phyloP scores from a whole-genome alignment of 2,888 invertebrate genomes.

The Prostheceraeus crozeri region DNA sequence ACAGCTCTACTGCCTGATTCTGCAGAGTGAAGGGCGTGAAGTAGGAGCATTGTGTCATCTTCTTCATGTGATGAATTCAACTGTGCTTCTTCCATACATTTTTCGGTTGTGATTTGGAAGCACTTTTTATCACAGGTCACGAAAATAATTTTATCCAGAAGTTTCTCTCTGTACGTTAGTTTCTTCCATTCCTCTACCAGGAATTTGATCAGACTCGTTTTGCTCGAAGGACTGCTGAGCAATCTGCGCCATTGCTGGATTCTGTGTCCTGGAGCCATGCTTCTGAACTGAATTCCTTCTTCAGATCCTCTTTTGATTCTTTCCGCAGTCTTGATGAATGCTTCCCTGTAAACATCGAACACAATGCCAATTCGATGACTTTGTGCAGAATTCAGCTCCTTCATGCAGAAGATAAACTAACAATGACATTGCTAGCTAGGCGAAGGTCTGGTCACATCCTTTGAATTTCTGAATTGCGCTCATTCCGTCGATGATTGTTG shows the following conservation, averaged over 20 bases:
- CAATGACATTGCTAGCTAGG: slow-evolving; percentile 33
- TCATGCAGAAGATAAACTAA: slow-evolving; percentile 34
- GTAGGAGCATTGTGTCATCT: slow-evolving; percentile 38
- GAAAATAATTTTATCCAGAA: slow-evolving; percentile 40
- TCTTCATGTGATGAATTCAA: slow-evolving; percentile 41
- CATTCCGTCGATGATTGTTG: slow-evolving; percentile 36
- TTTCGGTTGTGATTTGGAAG: slow-evolving; percentile 34
- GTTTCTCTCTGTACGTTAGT: slow-evolving; percentile 13
- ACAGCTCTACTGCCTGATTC: too few relatives aligned
- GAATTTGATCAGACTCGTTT: slow-evolving; percentile 39
- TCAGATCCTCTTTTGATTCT: slow-evolving; percentile 32
- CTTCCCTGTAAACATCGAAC: slow-evolving; percentile 40
- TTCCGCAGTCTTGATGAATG: slow-evolving; percentile 41
- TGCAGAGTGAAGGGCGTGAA: slow-evolving; percentile 8
- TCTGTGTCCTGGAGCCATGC: slow-evolving; percentile 18
- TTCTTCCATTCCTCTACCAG: slow-evolving; percentile 37
- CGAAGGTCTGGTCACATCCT: slow-evolving; percentile 39
- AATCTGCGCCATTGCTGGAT: slow-evolving; percentile 8
- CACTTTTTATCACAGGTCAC: slow-evolving; percentile 40
- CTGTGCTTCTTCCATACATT: slow-evolving; percentile 24
- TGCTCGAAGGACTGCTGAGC: slow-evolving; percentile 26
- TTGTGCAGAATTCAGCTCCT: too few relatives aligned
- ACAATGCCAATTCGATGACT: slow-evolving; percentile 40
- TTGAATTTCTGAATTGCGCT: slow-evolving; percentile 34
- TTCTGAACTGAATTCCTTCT: background rate